These are phyloP conservation scores for Sinodicranocentrus sp. DNA, from an alignment of 2,888 invertebrate genomes.

Conservation along the genomic window DNA sequence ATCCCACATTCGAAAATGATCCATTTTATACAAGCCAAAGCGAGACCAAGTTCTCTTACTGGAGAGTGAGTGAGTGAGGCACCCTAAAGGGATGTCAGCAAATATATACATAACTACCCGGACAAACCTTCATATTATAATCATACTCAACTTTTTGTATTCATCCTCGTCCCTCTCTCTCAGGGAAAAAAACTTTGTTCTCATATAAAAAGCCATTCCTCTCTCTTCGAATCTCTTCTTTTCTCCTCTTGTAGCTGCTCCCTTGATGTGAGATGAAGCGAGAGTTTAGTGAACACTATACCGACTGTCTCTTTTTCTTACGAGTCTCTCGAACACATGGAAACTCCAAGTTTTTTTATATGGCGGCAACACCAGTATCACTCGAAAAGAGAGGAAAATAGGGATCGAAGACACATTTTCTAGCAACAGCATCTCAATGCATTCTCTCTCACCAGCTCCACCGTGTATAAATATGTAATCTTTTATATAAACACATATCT, in stretches of 20 bases:
- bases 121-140: conserved; percentile 33
- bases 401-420: conserved; percentile 27
- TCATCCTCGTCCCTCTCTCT: too few species aligned
- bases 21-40: conserved; percentile 36
- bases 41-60: too few species aligned
- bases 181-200: conserved; percentile 15
- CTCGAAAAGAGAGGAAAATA: neutral
- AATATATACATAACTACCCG: neutral
- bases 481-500: too few species aligned
- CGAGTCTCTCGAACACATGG: neutral
- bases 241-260: neutral
- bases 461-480: neutral
- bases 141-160: conserved; percentile 27
- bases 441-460: neutral
- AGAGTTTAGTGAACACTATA: conserved; percentile 8
- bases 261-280: conserved; percentile 15
- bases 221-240: conserved; percentile 52
- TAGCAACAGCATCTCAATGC: conserved; percentile 13
- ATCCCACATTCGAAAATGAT: conserved; percentile 45
- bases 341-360: conserved; percentile 13
- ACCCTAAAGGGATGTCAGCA: conserved; percentile 59
- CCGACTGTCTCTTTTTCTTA: neutral
- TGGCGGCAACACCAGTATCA: conserved; percentile 6
- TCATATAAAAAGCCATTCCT: conserved; percentile 44
- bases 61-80: conserved; percentile 26